These are phyloP conservation scores for Aselliscus stoliczkanus DNA, from an alignment of 2,797 vertebrate genomes.

Conservation along the genomic window DNA sequence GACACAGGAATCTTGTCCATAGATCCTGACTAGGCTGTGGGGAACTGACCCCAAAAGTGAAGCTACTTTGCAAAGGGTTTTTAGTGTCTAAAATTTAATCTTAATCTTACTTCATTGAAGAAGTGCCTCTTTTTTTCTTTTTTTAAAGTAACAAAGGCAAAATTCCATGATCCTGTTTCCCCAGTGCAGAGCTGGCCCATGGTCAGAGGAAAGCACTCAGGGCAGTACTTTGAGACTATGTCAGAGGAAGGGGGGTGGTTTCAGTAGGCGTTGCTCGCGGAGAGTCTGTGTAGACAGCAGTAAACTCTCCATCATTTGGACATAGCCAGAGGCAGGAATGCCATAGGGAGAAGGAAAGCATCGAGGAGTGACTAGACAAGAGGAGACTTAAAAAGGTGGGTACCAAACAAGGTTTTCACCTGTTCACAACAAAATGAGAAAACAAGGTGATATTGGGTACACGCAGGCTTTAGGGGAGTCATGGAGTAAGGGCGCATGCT, in stretches of 20 bases:
- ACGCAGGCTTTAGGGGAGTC: background rate
- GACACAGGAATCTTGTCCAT: background rate
- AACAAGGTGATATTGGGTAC: background rate
- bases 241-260: background rate
- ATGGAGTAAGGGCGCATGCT: background rate
- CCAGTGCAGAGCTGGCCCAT: background rate
- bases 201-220: background rate
- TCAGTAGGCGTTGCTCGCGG: background rate
- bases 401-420: background rate
- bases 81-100: background rate
- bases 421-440: background rate
- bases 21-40: background rate
- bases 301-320: background rate
- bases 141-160: background rate
- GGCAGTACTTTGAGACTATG: background rate
- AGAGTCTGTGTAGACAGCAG: background rate
- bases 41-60: background rate
- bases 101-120: background rate
- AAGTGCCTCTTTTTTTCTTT: background rate
- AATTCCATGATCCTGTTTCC: background rate
- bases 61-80: background rate
- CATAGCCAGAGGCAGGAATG: background rate
- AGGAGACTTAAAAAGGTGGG: background rate
- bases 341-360: background rate
- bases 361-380: background rate